A percentile compares a stretch with the other conserved stretches of the same genome.
These are phyloP conservation scores for Peromyscus melanophrys DNA, from an alignment of 2,797 vertebrate species.

Conservation along the genomic window DNA sequence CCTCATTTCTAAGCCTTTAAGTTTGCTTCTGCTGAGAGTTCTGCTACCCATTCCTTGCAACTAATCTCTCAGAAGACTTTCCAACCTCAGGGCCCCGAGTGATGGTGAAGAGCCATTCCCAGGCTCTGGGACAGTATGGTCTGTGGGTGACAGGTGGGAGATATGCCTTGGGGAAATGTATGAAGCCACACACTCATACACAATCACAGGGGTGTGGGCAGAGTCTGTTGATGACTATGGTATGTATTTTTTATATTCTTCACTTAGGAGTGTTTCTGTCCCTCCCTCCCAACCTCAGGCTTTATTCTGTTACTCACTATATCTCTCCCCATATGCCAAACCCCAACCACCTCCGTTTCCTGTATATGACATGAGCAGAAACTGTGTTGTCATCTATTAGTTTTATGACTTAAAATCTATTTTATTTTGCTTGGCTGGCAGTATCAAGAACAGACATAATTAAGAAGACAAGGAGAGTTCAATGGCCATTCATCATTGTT, in stretches of 20 bases:
- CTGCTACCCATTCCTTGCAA: not conserved
- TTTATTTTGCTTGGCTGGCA: not conserved
- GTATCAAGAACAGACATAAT: not conserved
- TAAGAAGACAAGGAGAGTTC: not conserved
- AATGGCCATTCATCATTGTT: too few relatives aligned
- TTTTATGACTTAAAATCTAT: constrained; percentile 8
- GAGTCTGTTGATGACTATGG: not conserved
- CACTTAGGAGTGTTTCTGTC: not conserved
- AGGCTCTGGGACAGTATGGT: not conserved
- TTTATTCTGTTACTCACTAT: not conserved
- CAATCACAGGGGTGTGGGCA: not conserved
- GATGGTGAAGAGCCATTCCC: not conserved
- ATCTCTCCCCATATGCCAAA: not conserved
- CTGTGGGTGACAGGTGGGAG: not conserved
- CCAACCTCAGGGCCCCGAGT: not conserved
- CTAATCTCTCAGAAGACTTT: not conserved
- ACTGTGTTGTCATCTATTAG: constrained; percentile 53
- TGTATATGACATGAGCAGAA: not conserved
- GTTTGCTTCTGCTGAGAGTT: not conserved
- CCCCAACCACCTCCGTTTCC: constrained; percentile 12
- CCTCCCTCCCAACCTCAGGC: not conserved
- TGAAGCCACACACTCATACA: not conserved
- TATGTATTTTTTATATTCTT: not conserved
- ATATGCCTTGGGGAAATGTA: not conserved
- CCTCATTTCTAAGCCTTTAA: not conserved